phyloP scores from a whole-genome alignment of 2,113 vertebrate species.

The Trochalopteron elliotii region DNA sequence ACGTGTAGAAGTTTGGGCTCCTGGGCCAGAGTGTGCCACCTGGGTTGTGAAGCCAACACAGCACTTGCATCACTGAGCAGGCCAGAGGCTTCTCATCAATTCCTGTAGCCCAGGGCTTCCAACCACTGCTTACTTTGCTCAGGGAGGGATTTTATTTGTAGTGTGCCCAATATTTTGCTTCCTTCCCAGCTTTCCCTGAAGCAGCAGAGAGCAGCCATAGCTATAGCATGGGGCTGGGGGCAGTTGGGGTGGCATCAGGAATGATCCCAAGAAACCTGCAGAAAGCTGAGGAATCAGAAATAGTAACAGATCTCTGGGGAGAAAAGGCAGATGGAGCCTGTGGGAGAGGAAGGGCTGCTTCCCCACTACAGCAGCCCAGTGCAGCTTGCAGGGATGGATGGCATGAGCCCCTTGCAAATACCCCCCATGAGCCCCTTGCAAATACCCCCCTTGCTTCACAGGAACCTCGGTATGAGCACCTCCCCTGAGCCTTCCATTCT shows the following conservation, averaged over 20 bases:
- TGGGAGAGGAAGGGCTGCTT: not conserved
- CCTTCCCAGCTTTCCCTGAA: not conserved
- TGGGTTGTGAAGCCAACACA: not conserved
- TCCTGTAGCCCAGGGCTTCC: not conserved
- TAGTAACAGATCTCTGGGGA: not conserved
- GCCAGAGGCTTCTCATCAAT: not conserved
- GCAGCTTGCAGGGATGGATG: not conserved
- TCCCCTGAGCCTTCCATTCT: not conserved
- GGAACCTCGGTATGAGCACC: accelerated
- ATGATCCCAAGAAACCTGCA: not conserved
- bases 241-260: not conserved
- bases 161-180: not conserved
- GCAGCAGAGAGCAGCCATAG: not conserved
- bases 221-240: not conserved
- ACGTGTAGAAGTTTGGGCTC: not conserved
- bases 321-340: not conserved
- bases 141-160: not conserved
- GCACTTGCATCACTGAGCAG: accelerated
- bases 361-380: not conserved
- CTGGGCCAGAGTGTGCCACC: not conserved
- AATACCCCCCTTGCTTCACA: accelerated
- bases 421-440: accelerated
- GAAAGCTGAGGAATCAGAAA: not conserved
- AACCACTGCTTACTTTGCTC: not conserved
- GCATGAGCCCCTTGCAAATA: not conserved